These are phyloP conservation scores for Carcharodon carcharias DNA, from an alignment of 2,797 vertebrate species.

Conservation along the genomic window DNA sequence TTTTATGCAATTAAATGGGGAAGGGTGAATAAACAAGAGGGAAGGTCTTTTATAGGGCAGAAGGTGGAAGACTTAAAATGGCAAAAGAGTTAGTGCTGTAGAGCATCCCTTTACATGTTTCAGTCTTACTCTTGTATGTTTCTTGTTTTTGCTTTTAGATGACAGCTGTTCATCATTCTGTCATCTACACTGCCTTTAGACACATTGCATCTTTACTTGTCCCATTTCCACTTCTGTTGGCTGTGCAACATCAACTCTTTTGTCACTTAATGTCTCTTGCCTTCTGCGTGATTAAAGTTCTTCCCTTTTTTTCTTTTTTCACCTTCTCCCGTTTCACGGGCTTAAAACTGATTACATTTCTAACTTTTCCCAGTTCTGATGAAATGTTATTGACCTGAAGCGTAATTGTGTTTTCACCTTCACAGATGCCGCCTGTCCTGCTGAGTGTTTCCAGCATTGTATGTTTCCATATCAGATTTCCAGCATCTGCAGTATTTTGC, in stretches of 20 bases:
- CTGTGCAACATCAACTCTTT: not conserved
- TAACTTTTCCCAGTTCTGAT: not conserved
- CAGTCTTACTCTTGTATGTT: too few species aligned
- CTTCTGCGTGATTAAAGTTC: not conserved
- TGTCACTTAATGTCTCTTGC: not conserved
- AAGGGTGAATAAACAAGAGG: too few species aligned
- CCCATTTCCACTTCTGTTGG: not conserved
- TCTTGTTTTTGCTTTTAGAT: too few species aligned
- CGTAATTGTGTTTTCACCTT: not conserved
- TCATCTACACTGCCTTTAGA: too few species aligned
- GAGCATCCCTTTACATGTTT: too few species aligned
- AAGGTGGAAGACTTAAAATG: too few species aligned
- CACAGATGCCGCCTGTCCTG: not conserved
- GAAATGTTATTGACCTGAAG: not conserved
- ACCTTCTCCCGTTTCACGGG: not conserved
- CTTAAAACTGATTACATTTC: not conserved
- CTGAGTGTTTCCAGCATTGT: not conserved
- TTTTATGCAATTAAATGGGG: too few species aligned
- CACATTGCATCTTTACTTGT: not conserved
- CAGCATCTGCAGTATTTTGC: not conserved
- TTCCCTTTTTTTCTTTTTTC: not conserved
- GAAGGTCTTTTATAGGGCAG: too few species aligned
- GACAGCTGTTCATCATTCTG: too few species aligned
- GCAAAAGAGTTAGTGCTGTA: too few species aligned
- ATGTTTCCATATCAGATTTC: not conserved